Conservation (phyloP, 2,797 vertebrate species). For the Megalops cyprinoides region DNA sequence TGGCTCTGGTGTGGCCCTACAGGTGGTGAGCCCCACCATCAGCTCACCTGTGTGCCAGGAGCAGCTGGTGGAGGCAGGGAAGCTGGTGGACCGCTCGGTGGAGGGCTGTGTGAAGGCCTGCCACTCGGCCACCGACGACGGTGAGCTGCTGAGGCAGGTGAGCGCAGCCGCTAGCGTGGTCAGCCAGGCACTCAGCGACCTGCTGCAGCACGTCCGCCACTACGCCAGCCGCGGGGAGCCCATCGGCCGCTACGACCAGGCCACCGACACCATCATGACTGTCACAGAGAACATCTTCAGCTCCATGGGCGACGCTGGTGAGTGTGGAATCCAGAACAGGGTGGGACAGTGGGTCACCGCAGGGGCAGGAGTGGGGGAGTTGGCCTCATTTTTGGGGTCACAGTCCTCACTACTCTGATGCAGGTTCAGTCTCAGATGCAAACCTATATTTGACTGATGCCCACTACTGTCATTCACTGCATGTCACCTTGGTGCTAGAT, state of each 20-base stretch:
- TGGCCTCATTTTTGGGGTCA: no score
- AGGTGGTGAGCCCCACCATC: constrained; percentile 98
- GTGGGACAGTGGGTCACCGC: no score
- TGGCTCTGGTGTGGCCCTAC: constrained; percentile 23
- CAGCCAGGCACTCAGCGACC: constrained; percentile 92
- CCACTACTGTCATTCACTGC: no score
- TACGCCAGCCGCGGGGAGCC: constrained; percentile 95
- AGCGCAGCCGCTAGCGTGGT: constrained; percentile 87
- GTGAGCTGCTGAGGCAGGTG: constrained; percentile 92
- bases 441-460: no score
- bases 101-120: constrained; percentile 93
- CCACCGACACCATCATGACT: constrained; percentile 98
- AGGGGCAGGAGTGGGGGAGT: no score
- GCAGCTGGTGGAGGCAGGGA: constrained; percentile 96
- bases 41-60: constrained; percentile 98
- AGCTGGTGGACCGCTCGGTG: constrained; percentile 94
- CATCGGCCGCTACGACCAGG: constrained; percentile 97
- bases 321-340: constrained; percentile 59
- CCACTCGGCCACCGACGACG: constrained; percentile 87
- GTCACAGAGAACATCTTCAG: constrained; percentile 99
- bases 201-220: constrained; percentile 95
- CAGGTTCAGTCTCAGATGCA: no score
- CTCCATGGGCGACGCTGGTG: constrained; percentile 98
- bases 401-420: no score
- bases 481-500: no score